phyloP scores from a whole-genome alignment of 2,888 invertebrate genomes.

The Xiphydria camelus region DNA sequence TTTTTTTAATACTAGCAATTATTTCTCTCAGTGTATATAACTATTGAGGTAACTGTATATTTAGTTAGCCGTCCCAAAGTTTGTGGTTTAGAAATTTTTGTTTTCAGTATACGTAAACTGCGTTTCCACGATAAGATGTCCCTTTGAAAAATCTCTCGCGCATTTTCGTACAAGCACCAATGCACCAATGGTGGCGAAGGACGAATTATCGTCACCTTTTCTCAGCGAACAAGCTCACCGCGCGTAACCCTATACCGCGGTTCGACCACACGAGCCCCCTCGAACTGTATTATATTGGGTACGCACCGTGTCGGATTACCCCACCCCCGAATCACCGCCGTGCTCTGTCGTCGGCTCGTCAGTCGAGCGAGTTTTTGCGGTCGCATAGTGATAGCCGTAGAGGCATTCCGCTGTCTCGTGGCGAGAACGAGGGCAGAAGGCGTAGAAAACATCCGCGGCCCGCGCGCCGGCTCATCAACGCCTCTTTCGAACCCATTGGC shows the following conservation, averaged over 20 bases:
- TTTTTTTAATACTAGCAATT: too few relatives aligned
- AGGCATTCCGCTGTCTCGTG: slow-evolving; percentile 19
- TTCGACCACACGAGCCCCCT: neutral
- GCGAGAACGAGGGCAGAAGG: slow-evolving; percentile 22
- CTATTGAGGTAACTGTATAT: too few relatives aligned
- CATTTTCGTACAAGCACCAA: too few relatives aligned
- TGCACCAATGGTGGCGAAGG: too few relatives aligned
- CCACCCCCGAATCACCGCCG: slow-evolving; percentile 9
- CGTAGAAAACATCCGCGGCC: slow-evolving; percentile 51
- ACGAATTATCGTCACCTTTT: too few relatives aligned
- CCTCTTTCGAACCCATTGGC: slow-evolving; percentile 49
- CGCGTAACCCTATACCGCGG: slow-evolving; percentile 23
- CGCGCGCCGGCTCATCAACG: slow-evolving; percentile 53
- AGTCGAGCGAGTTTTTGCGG: slow-evolving; percentile 39
- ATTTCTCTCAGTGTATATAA: too few relatives aligned
- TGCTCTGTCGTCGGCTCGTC: slow-evolving; percentile 12
- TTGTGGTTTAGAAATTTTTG: too few relatives aligned
- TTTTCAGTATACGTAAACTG: too few relatives aligned
- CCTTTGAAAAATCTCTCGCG: too few relatives aligned
- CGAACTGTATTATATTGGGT: slow-evolving; percentile 31
- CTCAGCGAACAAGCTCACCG: too few relatives aligned
- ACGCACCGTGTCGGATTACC: slow-evolving; percentile 41
- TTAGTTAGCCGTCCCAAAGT: too few relatives aligned
- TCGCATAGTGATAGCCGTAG: slow-evolving; percentile 40
- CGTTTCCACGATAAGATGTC: too few relatives aligned